Evolutionary conservation across 2,113 vertebrate species (phyloP), one percentile per base, ranked within the genome.

Genomic region (Osmerus eperlanus): DNA sequence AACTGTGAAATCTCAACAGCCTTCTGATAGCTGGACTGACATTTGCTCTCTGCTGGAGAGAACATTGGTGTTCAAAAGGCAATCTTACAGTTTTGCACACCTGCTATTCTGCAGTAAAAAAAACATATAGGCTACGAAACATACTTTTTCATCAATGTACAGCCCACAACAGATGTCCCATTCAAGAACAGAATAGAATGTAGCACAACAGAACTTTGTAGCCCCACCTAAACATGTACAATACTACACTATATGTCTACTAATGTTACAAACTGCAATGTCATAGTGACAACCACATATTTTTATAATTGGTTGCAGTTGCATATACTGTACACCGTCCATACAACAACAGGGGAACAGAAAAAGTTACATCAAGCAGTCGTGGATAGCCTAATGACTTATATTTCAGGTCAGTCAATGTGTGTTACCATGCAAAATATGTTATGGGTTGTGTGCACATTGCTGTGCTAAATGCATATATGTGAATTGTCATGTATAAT

Each of bases 21-120:
- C 62, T 68, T 71, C 71, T 79, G 75, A 77, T 81, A 81, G 82
- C 67, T 65, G 77, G 0, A 47, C 71, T 79, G 86, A 85, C 88
- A 84, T 86, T 84, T 70, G 78, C 80, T 59, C 80, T 76, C 77
- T 56, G 79, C 72, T 56, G 70, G 71, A 67, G 75, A 81, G 80
- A 76, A 79, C 83, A 75, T 71, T 77, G 72, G 66, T 75, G 74
- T 74, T 75, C 70, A 55, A 29, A 62, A 53, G 36, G 74, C 74
- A 56, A 70, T 60, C 14, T 23, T 3, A 62, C 16, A n/a, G 54
- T 56, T n/a, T 56, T 3, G 12, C n/a, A 56, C 16, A 15, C 9
- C 15, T 56, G 54, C 14, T 18, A 18, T 56, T n/a, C 14, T n/a
- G 14, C 5, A 47, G 8, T 47, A 9, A 47, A 47, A 47, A 36